phyloP scores from a whole-genome alignment of 2,888 invertebrate species.

The Ophion ventricosus region DNA sequence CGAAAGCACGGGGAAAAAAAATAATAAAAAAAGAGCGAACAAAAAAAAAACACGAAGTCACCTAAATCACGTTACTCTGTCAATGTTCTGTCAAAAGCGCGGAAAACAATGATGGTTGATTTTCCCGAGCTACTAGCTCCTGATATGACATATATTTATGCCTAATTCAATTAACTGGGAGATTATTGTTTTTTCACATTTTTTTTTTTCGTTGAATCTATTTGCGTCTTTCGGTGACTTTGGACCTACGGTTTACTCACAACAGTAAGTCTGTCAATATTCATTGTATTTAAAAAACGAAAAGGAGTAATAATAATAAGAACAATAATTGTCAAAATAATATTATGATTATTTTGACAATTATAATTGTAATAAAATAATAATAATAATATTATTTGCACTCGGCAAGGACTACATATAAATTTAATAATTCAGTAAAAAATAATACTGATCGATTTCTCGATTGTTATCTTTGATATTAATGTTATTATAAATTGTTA shows the following conservation, averaged over 20 bases:
- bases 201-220: not conserved
- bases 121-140: not conserved
- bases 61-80: not conserved
- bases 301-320: not conserved
- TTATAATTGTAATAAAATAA: not conserved
- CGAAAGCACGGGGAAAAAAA: not conserved
- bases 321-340: not conserved
- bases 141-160: not conserved
- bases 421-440: no score
- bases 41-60: not conserved
- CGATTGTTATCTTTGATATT: no score
- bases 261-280: not conserved
- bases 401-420: not conserved
- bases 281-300: not conserved
- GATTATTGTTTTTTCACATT: no score
- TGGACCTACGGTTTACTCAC: not conserved
- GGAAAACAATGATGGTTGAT: no score
- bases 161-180: not conserved
- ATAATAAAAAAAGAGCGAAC: slow-evolving; percentile 6
- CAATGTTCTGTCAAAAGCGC: no score
- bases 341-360: not conserved
- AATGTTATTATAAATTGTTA: no score
- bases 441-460: no score
- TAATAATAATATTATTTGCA: not conserved
- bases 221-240: not conserved